Base-by-base conservation (phyloP, 2,113 vertebrate genomes). In the Gobius niger region DNA sequence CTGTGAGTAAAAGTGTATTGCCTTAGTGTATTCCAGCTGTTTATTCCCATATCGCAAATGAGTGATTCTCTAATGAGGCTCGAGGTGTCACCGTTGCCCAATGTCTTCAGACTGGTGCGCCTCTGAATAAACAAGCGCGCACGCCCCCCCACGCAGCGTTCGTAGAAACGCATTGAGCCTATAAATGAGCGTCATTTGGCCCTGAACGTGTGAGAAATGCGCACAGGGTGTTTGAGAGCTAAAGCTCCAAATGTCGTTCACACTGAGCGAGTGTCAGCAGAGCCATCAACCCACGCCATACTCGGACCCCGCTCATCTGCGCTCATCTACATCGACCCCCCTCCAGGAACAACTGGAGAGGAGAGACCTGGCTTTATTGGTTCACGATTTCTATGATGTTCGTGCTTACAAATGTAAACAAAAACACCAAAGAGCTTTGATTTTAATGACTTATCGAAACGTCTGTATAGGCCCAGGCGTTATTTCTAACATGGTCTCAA, bases 61-160 rank as follows among this genome's bases (percentile, higher is more conserved):
- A 2, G 57, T 9, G 41, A 9, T 14, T 9, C 65, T 44, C 10
- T n/a, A 49, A 47, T 74, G 41, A 72, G 65, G 70, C 7, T 40
- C 7, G 1, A 64, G 16, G 51, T 47, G 9, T 73, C 2, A 7
- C 1, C 14, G 24, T 56, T 57, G 12, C 47, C 24, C 19, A 51
- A 77, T 19, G 41, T 18, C 42, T 47, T 63, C n/a, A 63, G 57
- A 19, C 42, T 47, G 47, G 7, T 62, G 57, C 80, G 73, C 79
- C 78, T 77, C 85, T 82, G 80, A 89, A 83, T 76, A 81, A 90
- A 91, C 88, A 91, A 88, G 77, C 24, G 60, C 2, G 63, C 44
- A n/a, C 57, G 11, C 51, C 50, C 65, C 61, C 71, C 44, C 76
- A 51, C 7, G 79, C 77, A 81, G 64, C 73, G 82, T 63, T 75